Conservation (phyloP, 2,797 vertebrate species). For the Anomalospiza imberbis region DNA sequence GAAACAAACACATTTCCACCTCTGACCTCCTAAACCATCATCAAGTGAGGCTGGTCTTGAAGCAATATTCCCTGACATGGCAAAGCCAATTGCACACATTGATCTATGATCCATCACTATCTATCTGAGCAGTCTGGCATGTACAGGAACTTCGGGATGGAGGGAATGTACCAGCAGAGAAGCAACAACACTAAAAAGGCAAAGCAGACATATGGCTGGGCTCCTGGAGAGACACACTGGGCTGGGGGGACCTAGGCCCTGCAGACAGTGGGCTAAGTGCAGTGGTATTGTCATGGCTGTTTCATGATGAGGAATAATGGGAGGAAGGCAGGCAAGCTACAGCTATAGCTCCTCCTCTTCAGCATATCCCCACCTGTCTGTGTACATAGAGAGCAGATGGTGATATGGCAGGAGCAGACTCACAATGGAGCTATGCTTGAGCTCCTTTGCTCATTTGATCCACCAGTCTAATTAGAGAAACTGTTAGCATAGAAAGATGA, state of each 20-base stretch:
- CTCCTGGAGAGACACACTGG: neutral
- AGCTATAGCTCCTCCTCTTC: neutral
- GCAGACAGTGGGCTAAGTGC: neutral
- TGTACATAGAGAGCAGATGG: conserved; percentile 35
- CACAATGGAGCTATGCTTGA: neutral
- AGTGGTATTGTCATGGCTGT: neutral
- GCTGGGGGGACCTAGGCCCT: neutral
- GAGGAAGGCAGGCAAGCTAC: neutral
- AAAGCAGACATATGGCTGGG: neutral
- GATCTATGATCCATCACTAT: neutral
- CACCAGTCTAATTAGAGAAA: conserved; percentile 21
- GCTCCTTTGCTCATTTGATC: conserved; percentile 51
- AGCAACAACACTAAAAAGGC: neutral
- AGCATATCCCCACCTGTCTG: conserved; percentile 12
- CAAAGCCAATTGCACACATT: conserved; percentile 5
- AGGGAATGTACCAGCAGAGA: neutral
- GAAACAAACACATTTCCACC: neutral
- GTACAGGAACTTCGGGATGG: neutral
- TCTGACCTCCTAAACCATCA: neutral
- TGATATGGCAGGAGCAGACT: conserved; percentile 18
- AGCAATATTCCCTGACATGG: neutral
- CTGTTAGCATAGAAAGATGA: neutral
- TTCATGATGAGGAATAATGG: fast-evolving
- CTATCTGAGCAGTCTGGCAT: neutral
- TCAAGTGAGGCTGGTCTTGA: neutral